Evolutionary conservation across 1,140 invertebrate genomes (phyloP).

Genomic region (Luehdorfia chinensis): DNA sequence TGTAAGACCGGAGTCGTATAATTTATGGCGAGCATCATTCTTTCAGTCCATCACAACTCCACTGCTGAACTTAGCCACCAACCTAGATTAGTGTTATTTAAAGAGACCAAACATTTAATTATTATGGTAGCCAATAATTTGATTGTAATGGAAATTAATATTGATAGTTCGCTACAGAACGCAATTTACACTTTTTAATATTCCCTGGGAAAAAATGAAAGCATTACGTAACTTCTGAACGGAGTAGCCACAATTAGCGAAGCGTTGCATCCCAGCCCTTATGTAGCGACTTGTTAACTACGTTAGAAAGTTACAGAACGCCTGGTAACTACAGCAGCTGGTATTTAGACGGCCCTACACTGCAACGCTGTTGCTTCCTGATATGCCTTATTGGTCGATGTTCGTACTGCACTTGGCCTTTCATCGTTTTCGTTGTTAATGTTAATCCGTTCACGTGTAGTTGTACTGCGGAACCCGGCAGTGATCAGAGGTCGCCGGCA

Average conservation of each 20-base stretch:
- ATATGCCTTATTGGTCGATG: constrained; percentile 32
- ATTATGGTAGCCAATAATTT: too few relatives aligned
- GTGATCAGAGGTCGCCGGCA: constrained; percentile 33
- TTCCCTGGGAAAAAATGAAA: too few relatives aligned
- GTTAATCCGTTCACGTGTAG: constrained; percentile 36
- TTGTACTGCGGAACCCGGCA: constrained; percentile 45
- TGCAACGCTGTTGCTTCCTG: constrained; percentile 27
- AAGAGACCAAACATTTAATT: too few relatives aligned
- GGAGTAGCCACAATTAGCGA: constrained; percentile 3
- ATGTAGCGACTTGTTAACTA: constrained; percentile 8
- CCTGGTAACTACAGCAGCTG: not conserved
- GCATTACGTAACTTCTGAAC: not conserved
- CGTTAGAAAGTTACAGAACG: constrained; percentile 12
- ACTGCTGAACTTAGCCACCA: too few relatives aligned
- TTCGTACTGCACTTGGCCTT: constrained; percentile 30
- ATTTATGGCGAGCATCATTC: too few relatives aligned
- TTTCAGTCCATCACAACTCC: too few relatives aligned
- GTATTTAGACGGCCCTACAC: too few relatives aligned
- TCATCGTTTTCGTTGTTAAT: constrained; percentile 34
- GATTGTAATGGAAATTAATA: too few relatives aligned
- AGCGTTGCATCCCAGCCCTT: not conserved
- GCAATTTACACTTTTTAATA: too few relatives aligned
- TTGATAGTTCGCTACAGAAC: too few relatives aligned
- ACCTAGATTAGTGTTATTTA: too few relatives aligned
- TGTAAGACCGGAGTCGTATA: too few relatives aligned